Evolutionary conservation across 2,113 vertebrate genomes (phyloP).

Genomic region (Eulemur macaco): DNA sequence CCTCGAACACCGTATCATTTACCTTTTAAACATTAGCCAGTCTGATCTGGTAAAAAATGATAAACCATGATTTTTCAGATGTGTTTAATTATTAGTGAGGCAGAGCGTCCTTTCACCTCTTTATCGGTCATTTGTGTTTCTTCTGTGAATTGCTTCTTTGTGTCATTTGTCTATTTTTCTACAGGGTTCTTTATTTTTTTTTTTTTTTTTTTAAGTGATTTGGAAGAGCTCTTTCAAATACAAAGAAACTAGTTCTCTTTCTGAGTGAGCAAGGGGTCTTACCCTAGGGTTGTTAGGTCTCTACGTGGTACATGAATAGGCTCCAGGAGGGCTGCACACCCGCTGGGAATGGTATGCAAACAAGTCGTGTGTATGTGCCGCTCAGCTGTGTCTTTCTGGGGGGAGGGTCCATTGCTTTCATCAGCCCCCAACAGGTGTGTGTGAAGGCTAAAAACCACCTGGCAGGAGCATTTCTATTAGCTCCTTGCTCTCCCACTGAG

Average conservation of each 20-base stretch:
- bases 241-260: slow-evolving; percentile 24
- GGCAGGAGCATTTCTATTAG: not conserved
- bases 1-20: not conserved
- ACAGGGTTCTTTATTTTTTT: not conserved
- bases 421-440: not conserved
- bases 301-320: not conserved
- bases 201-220: not conserved
- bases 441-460: not conserved
- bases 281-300: not conserved
- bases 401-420: not conserved
- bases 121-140: not conserved
- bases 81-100: not conserved
- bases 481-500: not conserved
- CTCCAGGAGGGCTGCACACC: not conserved
- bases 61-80: not conserved
- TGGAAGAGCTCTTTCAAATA: slow-evolving; percentile 38
- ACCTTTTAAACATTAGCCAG: not conserved
- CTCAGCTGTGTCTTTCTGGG: not conserved
- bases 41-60: not conserved
- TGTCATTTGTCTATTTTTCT: slow-evolving; percentile 50
- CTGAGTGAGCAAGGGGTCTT: not conserved
- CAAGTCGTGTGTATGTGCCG: too few species aligned
- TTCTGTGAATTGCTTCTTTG: slow-evolving; percentile 38
- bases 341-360: not conserved
- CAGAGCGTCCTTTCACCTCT: not conserved